These are phyloP conservation scores for Sturnus vulgaris DNA, from an alignment of 2,113 vertebrate species.

Conservation along the genomic window DNA sequence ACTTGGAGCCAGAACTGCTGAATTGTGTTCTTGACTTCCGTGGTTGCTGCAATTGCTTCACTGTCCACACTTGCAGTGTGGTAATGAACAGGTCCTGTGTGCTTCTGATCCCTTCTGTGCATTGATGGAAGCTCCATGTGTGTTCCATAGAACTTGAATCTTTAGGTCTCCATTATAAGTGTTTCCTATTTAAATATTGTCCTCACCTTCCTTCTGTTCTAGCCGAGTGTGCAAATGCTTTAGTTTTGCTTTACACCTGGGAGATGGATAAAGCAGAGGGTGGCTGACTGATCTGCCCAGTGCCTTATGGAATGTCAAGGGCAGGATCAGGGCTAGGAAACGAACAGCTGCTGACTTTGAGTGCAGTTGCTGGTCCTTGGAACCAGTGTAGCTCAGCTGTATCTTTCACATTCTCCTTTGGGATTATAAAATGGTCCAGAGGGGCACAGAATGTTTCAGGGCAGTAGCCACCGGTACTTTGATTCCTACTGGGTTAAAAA, in stretches of 20 bases:
- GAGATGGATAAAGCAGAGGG: neutral
- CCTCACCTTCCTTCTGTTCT: neutral
- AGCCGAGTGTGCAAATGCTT: neutral
- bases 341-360: neutral
- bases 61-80: neutral
- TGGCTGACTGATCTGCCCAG: neutral
- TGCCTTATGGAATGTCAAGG: neutral
- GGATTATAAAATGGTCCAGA: neutral
- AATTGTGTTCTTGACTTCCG: neutral
- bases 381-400: neutral
- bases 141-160: neutral
- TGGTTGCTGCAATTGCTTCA: neutral
- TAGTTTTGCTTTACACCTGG: neutral
- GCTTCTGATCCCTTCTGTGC: neutral
- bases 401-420: neutral
- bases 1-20: neutral
- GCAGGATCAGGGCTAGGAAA: neutral
- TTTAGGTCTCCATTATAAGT: neutral
- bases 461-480: neutral
- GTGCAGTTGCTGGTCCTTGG: neutral
- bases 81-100: neutral
- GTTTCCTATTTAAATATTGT: neutral
- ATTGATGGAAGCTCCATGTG: rapidly evolving
- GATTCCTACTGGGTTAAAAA: neutral
- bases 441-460: neutral